Conservation (phyloP, 1,140 invertebrate genomes). For the Hylaeus volcanicus region DNA sequence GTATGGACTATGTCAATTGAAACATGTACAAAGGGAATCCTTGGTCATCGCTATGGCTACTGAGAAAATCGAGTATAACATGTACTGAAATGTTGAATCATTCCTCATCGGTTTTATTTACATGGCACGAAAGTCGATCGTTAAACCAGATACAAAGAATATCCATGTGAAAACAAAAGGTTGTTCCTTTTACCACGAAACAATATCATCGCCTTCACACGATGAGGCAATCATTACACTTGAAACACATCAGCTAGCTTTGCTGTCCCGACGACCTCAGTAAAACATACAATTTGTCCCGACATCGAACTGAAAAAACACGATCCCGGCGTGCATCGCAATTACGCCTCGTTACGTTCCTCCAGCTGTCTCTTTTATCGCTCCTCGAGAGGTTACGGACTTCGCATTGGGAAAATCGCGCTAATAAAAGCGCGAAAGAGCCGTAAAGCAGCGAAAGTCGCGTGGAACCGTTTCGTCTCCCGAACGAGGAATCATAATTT, state of each 20-base stretch:
- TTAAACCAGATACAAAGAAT: no score
- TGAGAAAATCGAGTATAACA: constrained; percentile 3
- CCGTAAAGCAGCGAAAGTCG: not conserved
- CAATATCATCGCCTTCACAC: not conserved
- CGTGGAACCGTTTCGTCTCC: constrained; percentile 34
- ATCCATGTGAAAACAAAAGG: not conserved
- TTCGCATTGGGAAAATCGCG: not conserved
- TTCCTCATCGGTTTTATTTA: no score
- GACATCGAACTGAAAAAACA: no score
- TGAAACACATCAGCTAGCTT: not conserved
- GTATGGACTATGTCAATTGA: constrained; percentile 11
- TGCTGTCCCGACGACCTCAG: not conserved
- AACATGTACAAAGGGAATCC: not conserved
- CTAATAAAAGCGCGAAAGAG: not conserved
- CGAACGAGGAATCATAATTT: constrained; percentile 75
- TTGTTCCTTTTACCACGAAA: not conserved
- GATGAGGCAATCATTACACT: not conserved
- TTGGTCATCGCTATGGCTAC: not conserved
- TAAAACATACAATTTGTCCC: not conserved
- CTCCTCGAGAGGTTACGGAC: not conserved
- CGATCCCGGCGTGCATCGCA: not conserved
- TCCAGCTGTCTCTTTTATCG: not conserved
- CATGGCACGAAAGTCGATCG: no score
- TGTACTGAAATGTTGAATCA: not conserved
- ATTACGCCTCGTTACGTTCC: not conserved